These are phyloP conservation scores for Sanderia malayensis DNA, from an alignment of 30 jellyfish, hydroid and myxozoan species.

Conservation along the genomic window DNA sequence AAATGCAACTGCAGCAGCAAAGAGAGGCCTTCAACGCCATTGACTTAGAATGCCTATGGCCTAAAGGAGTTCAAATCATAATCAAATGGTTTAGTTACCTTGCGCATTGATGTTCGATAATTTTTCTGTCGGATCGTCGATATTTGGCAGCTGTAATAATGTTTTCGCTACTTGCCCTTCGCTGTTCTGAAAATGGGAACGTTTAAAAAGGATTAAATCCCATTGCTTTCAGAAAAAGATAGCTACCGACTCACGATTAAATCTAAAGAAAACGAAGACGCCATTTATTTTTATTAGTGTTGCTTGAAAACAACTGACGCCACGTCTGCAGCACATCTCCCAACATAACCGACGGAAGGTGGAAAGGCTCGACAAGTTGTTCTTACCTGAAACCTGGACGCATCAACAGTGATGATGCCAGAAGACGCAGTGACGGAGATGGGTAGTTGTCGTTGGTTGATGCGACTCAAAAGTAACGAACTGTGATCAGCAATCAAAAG, in stretches of 20 bases:
- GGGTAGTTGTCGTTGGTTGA: constrained; percentile 7
- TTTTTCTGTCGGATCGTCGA: constrained; percentile 18
- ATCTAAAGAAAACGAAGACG: neutral
- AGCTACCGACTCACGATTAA: too few relatives aligned
- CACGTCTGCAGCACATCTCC: neutral
- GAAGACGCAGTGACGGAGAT: neutral
- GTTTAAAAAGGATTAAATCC: too few relatives aligned
- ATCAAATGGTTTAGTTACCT: neutral
- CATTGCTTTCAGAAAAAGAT: neutral
- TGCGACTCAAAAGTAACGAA: neutral
- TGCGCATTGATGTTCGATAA: neutral
- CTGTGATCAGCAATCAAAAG: neutral
- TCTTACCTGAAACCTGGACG: constrained; percentile 23
- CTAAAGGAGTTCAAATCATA: too few relatives aligned
- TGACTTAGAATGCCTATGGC: neutral
- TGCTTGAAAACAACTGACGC: neutral
- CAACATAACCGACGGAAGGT: neutral
- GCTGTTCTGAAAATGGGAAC: constrained; percentile 29
- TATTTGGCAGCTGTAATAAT: constrained; percentile 43
- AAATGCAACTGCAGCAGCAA: neutral
- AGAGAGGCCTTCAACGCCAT: neutral
- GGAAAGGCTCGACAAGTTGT: neutral
- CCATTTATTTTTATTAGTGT: neutral
- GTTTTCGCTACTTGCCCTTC: constrained; percentile 64
- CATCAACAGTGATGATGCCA: constrained; percentile 11